Conservation (phyloP, 2,113 vertebrate genomes). For the Nematolebias whitei region DNA sequence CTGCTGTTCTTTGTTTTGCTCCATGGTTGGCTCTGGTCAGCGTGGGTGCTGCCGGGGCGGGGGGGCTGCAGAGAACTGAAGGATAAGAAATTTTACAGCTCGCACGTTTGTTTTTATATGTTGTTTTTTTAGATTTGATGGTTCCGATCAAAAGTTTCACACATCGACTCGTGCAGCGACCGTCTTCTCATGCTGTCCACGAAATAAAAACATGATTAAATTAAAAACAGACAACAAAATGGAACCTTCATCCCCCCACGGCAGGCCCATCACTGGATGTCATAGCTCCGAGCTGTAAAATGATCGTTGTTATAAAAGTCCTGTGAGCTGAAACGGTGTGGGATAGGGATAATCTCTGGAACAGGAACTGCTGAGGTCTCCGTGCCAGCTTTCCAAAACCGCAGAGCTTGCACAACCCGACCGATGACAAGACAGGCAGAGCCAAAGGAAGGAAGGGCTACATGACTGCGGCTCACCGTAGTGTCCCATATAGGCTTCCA, state of each 20-base stretch:
- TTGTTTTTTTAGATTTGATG: constrained; percentile 11
- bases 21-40: constrained; percentile 12
- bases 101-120: constrained; percentile 5
- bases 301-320: constrained; percentile 74
- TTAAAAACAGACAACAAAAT: constrained; percentile 56
- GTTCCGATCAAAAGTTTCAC: constrained; percentile 25
- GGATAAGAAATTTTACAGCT: constrained; percentile 7
- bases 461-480: constrained; percentile 52
- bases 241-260: constrained; percentile 58
- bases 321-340: constrained; percentile 59
- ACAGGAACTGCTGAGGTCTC: constrained; percentile 70
- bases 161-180: constrained; percentile 18
- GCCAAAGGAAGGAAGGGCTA: constrained; percentile 13
- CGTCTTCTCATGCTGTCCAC: constrained; percentile 8
- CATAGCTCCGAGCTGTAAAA: constrained; percentile 60
- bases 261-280: constrained; percentile 56
- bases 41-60: background rate
- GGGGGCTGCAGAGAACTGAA: background rate
- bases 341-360: constrained; percentile 57
- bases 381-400: constrained; percentile 70
- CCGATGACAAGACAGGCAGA: constrained; percentile 57
- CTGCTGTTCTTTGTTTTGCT: constrained; percentile 21
- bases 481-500: constrained; percentile 69
- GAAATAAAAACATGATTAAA: constrained; percentile 29
- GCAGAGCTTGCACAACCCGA: constrained; percentile 64